These are phyloP conservation scores for Ceratina calcarata DNA, from an alignment of 1,140 invertebrate genomes.

Conservation along the genomic window DNA sequence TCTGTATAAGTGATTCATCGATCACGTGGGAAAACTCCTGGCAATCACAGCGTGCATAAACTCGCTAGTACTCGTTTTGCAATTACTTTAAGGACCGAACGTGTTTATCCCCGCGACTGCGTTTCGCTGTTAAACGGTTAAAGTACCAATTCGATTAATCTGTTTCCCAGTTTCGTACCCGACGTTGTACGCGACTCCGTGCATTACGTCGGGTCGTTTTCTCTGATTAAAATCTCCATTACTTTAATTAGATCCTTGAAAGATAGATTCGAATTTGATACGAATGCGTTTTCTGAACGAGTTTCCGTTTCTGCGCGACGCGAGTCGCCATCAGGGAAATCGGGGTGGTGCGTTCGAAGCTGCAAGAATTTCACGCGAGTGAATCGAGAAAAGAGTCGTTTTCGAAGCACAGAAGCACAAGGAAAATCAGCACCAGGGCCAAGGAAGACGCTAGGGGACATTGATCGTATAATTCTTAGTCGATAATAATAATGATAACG, in stretches of 20 bases:
- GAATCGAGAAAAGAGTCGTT: constrained; percentile 40
- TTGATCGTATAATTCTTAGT: constrained; percentile 45
- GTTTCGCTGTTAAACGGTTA: constrained; percentile 1
- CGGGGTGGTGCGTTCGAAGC: constrained; percentile 25
- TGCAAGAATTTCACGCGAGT: neutral
- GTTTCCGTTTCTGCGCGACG: too few species aligned
- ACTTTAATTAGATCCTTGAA: too few species aligned
- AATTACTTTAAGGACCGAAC: too few species aligned
- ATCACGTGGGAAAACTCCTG: too few species aligned
- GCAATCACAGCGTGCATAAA: too few species aligned
- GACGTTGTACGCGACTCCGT: neutral
- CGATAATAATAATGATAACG: neutral
- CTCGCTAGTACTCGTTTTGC: too few species aligned
- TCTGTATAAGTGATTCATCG: too few species aligned
- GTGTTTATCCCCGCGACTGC: neutral
- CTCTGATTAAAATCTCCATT: too few species aligned
- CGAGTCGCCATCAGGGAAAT: constrained; percentile 20
- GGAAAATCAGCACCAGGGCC: constrained; percentile 49
- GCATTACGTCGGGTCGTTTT: too few species aligned
- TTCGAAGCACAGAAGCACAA: constrained; percentile 60
- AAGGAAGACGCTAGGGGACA: constrained; percentile 39
- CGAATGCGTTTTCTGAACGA: too few species aligned
- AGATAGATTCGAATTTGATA: too few species aligned
- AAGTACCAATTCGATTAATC: constrained; percentile 50
- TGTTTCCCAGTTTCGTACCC: neutral